Percentiles rank a stretch among this genome's conserved stretches.
Conservation (phyloP, 1,140 invertebrate species). For the Pseudobourletiella spinata region DNA sequence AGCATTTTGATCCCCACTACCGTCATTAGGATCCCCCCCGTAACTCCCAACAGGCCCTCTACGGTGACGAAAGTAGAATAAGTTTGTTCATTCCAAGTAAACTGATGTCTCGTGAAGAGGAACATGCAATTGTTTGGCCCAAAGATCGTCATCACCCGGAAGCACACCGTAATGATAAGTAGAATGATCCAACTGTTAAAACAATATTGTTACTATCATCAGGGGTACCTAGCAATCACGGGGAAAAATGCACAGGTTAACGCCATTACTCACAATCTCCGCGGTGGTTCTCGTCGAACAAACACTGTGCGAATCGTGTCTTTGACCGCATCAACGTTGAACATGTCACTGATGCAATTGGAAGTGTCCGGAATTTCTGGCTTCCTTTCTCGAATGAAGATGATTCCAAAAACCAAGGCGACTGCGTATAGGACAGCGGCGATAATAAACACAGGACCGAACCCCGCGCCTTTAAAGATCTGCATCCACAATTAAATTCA, state of each 20-base stretch:
- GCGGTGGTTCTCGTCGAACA: conserved; percentile 5
- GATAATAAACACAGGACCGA: conserved; percentile 22
- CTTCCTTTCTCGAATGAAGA: conserved; percentile 11
- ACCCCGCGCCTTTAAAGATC: conserved; percentile 23
- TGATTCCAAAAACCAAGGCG: conserved; percentile 16
- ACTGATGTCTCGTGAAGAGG: conserved; percentile 25
- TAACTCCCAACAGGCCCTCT: conserved; percentile 13
- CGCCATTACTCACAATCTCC: conserved; percentile 12
- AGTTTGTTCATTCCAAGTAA: conserved; percentile 16
- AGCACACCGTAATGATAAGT: conserved; percentile 21
- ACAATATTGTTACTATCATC: not conserved
- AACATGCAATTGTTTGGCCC: conserved; percentile 22
- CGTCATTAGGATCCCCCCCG: conserved; percentile 18
- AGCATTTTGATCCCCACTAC: conserved; percentile 19
- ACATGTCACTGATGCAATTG: conserved; percentile 15
- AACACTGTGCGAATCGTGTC: conserved; percentile 27
- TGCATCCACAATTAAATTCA: too few relatives aligned
- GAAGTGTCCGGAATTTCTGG: not conserved
- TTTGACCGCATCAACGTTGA: conserved; percentile 22
- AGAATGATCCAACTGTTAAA: conserved; percentile 26
- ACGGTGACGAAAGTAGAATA: conserved; percentile 16
- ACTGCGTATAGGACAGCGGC: conserved; percentile 11
- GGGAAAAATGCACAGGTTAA: not conserved
- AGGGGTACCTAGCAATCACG: not conserved
- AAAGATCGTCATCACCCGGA: conserved; percentile 23